phyloP scores from a whole-genome alignment of 2,888 invertebrate genomes.

The Hypomecis punctinalis region DNA sequence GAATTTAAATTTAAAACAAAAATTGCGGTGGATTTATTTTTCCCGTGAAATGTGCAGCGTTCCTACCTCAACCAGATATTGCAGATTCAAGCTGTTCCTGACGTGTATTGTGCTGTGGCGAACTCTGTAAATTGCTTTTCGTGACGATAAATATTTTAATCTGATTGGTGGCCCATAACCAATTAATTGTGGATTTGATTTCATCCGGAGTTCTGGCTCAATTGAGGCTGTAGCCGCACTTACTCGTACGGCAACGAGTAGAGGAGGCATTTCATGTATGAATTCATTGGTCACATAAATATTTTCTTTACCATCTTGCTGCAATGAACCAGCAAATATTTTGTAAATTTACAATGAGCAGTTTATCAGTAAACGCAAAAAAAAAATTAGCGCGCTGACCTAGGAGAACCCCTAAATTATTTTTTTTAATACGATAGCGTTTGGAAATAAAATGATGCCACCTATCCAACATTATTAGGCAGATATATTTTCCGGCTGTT shows the following conservation, averaged over 20 bases:
- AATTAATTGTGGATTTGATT: constrained; percentile 79
- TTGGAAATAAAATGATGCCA: too few species aligned
- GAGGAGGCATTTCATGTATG: too few species aligned
- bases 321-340: too few species aligned
- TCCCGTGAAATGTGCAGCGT: constrained; percentile 64
- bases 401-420: too few species aligned
- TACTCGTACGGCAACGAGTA: not conserved
- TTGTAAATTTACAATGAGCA: too few species aligned
- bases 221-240: constrained; percentile 21
- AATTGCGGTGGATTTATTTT: constrained; percentile 62
- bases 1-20: constrained; percentile 45
- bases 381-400: too few species aligned
- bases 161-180: constrained; percentile 79
- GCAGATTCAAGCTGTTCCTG: constrained; percentile 75
- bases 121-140: constrained; percentile 81
- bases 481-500: too few species aligned
- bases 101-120: constrained; percentile 78
- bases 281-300: too few species aligned
- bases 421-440: too few species aligned
- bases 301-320: too few species aligned
- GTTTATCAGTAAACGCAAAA: too few species aligned
- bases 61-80: constrained; percentile 72
- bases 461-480: too few species aligned
- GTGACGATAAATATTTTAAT: constrained; percentile 83
- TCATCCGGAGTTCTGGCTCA: constrained; percentile 51